A percentile compares a stretch with the other conserved stretches of the same genome.
Evolutionary conservation across 1,140 invertebrate genomes (phyloP).

Genomic region (Trissolcus basalis): DNA sequence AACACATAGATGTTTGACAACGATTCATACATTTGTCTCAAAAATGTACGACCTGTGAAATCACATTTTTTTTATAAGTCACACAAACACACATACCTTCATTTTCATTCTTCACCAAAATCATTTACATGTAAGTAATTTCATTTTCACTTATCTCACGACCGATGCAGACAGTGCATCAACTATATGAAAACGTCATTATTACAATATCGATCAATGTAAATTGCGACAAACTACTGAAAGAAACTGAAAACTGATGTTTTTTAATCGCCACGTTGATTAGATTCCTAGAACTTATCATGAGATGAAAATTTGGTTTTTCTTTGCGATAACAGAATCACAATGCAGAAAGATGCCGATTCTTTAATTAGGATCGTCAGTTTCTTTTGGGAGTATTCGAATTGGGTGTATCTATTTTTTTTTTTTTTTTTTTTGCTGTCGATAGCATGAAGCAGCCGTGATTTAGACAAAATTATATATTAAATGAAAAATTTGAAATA

Average conservation of each 20-base stretch:
- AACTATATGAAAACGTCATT: slow-evolving; percentile 12
- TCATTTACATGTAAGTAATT: slow-evolving; percentile 62
- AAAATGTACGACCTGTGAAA: slow-evolving; percentile 17
- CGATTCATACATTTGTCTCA: slow-evolving; percentile 54
- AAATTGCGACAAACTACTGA: slow-evolving; percentile 29
- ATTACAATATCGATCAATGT: slow-evolving; percentile 25
- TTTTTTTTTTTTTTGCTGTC: slow-evolving; percentile 5
- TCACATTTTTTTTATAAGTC: slow-evolving; percentile 44
- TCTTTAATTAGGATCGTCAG: slow-evolving; percentile 3
- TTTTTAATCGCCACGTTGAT: not conserved
- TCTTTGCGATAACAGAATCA: no score
- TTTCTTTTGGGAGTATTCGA: slow-evolving; percentile 28
- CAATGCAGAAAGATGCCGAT: no score
- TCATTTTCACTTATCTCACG: slow-evolving; percentile 28
- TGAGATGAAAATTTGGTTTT: no score
- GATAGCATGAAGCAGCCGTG: slow-evolving; percentile 11
- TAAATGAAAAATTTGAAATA: slow-evolving; percentile 18
- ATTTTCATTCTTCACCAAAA: slow-evolving; percentile 53
- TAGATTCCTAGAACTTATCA: not conserved
- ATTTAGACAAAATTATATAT: slow-evolving; percentile 34
- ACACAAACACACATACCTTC: slow-evolving; percentile 6
- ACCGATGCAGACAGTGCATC: slow-evolving; percentile 29
- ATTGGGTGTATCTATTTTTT: not conserved
- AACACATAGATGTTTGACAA: slow-evolving; percentile 85
- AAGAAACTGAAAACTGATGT: slow-evolving; percentile 31